These are phyloP conservation scores for Aricia artaxerxes DNA, from an alignment of 2,888 invertebrate genomes.

Conservation along the genomic window DNA sequence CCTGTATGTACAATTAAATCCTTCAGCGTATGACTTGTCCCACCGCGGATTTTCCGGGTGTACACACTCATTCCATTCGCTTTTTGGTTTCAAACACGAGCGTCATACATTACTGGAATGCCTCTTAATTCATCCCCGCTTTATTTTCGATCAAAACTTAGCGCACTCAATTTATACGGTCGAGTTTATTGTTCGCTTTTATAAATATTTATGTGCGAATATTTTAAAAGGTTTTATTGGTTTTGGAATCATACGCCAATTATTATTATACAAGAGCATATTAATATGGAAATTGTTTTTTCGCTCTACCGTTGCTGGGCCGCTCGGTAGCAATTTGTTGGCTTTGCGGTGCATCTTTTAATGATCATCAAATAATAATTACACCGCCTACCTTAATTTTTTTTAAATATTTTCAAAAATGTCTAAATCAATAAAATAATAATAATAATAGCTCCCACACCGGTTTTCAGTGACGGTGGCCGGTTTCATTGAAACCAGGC, in stretches of 20 bases:
- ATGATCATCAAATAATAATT: not conserved
- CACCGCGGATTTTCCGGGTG: slow-evolving; percentile 46
- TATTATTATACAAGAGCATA: not conserved
- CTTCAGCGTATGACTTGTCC: slow-evolving; percentile 42
- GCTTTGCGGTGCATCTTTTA: not conserved
- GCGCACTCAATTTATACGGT: slow-evolving; percentile 25
- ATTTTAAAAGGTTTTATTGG: not conserved
- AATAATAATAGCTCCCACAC: not conserved
- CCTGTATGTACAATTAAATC: not conserved
- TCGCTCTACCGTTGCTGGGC: not conserved
- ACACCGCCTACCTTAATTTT: not conserved
- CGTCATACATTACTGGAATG: slow-evolving; percentile 63
- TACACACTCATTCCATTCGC: slow-evolving; percentile 59
- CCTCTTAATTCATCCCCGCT: slow-evolving; percentile 59
- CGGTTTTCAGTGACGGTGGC: too few species aligned
- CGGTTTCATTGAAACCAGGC: too few species aligned
- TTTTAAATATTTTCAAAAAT: not conserved
- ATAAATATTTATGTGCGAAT: slow-evolving; percentile 3
- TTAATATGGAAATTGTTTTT: slow-evolving; percentile 6
- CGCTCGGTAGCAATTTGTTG: not conserved
- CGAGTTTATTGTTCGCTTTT: slow-evolving; percentile 24
- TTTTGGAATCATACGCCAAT: slow-evolving; percentile 8
- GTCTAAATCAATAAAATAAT: not conserved
- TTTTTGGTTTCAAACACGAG: slow-evolving; percentile 61
- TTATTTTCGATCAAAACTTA: slow-evolving; percentile 45